phyloP scores from a whole-genome alignment of 2,888 invertebrate genomes.

The Ectemnius cavifrons region DNA sequence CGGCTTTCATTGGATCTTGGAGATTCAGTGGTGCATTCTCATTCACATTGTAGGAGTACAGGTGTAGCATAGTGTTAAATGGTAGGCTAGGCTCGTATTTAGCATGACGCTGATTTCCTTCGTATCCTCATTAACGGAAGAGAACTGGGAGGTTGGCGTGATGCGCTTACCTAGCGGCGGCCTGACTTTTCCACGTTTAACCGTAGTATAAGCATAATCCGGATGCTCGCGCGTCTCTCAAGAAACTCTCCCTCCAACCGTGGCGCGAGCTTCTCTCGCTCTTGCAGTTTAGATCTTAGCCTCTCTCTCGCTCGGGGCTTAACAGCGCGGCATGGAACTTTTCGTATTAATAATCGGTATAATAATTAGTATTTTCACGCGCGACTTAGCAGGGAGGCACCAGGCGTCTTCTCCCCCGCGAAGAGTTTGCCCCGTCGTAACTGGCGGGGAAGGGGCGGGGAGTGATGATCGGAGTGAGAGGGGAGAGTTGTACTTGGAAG shows the following conservation, averaged over 20 bases:
- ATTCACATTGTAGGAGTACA: no score
- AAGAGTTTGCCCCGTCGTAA: no score
- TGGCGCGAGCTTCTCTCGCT: not conserved
- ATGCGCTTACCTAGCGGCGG: slow-evolving; percentile 1
- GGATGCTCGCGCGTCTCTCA: slow-evolving; percentile 59
- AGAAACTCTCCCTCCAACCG: slow-evolving; percentile 44
- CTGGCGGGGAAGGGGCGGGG: not conserved
- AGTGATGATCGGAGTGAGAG: not conserved
- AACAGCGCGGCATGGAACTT: slow-evolving; percentile 66
- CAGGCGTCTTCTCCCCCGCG: slow-evolving; percentile 44
- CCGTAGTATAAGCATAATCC: slow-evolving; percentile 64
- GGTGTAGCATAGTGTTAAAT: no score
- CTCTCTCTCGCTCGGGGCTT: slow-evolving; percentile 32
- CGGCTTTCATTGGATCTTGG: no score
- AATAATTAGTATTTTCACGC: slow-evolving; percentile 78
- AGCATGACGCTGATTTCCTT: not conserved
- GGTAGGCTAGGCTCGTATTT: no score
- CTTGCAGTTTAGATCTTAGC: not conserved
- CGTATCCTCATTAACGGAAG: slow-evolving; percentile 28
- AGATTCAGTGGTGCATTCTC: no score
- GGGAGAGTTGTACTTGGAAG: slow-evolving; percentile 43
- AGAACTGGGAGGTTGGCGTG: slow-evolving; percentile 5
- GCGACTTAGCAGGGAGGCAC: slow-evolving; percentile 76
- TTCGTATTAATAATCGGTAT: slow-evolving; percentile 78
- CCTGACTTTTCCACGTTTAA: slow-evolving; percentile 54